A percentile compares a stretch with the other conserved stretches of the same genome.
These are phyloP conservation scores for Brachionus sp. DNA, from an alignment of 1,140 invertebrate species.

Conservation along the genomic window DNA sequence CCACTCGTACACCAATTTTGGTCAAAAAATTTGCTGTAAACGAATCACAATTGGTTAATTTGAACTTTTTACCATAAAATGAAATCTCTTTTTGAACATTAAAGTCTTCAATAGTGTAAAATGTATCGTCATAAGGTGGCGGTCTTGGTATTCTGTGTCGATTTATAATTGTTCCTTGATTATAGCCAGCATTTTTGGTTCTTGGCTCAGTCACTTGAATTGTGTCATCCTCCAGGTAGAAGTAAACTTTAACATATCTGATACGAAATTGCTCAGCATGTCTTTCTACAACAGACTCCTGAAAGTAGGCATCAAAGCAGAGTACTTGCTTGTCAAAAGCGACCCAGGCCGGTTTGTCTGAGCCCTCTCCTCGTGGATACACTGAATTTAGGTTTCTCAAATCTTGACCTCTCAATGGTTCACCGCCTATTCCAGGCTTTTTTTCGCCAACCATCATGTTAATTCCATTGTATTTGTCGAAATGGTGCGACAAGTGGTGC, in stretches of 20 bases:
- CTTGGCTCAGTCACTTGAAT: constrained; percentile 60
- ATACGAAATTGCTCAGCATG: constrained; percentile 58
- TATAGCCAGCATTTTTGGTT: constrained; percentile 57
- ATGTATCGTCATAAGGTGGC: constrained; percentile 67
- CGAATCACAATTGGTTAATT: constrained; percentile 74
- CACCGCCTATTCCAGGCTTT: constrained; percentile 60
- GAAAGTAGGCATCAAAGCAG: constrained; percentile 52
- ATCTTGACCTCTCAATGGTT: constrained; percentile 54
- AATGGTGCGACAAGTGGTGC: constrained; percentile 59
- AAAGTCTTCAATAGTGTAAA: constrained; percentile 66
- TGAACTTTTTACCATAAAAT: constrained; percentile 72
- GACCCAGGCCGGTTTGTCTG: constrained; percentile 74
- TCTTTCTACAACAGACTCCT: constrained; percentile 58
- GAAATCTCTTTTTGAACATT: constrained; percentile 68
- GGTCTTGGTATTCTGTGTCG: constrained; percentile 73
- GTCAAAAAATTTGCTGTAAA: constrained; percentile 80
- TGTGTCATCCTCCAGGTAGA: constrained; percentile 60
- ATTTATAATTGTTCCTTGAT: constrained; percentile 65
- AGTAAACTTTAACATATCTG: constrained; percentile 58
- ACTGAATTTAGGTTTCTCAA: constrained; percentile 52
- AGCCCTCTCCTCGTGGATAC: constrained; percentile 63
- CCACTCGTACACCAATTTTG: constrained; percentile 73
- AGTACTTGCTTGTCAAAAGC: constrained; percentile 76
- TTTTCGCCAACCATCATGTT: constrained; percentile 54
- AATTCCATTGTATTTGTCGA: constrained; percentile 56